Percentiles rank a stretch among this genome's conserved stretches.
These are phyloP conservation scores for Aldrovandia affinis DNA, from an alignment of 2,797 vertebrate species.

Conservation along the genomic window DNA sequence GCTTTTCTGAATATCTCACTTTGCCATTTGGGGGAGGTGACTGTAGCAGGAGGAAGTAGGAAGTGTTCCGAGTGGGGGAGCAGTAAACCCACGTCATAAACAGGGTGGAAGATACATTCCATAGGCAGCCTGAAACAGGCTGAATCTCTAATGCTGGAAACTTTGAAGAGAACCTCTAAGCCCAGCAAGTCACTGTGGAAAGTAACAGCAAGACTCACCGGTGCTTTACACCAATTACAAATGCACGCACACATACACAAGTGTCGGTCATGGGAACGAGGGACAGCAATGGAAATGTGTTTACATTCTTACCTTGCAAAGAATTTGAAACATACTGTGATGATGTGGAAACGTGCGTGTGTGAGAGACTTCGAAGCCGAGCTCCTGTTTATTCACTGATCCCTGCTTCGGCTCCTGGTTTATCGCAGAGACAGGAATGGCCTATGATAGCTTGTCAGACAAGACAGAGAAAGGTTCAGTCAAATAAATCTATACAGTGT, in stretches of 20 bases:
- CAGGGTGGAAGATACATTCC: neutral
- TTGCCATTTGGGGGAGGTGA: neutral
- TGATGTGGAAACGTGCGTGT: neutral
- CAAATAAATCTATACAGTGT: neutral
- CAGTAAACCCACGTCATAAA: neutral
- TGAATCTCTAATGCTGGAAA: neutral
- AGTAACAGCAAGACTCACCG: neutral
- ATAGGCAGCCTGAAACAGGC: neutral
- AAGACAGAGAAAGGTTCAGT: neutral
- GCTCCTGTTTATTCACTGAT: neutral
- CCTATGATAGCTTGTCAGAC: neutral
- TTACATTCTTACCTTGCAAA: neutral
- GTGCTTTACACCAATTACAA: neutral
- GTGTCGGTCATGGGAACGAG: neutral
- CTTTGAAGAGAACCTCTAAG: neutral
- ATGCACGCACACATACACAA: neutral
- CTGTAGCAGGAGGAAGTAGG: too few species aligned
- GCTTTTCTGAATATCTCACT: neutral
- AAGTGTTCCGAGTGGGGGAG: neutral
- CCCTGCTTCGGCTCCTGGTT: neutral
- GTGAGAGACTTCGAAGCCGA: neutral
- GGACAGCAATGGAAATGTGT: neutral
- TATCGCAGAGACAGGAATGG: neutral
- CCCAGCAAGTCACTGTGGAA: neutral
- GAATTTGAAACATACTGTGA: neutral